Evolutionary conservation across 1,140 invertebrate species (phyloP).

Genomic region (Doryteuthis pealeii): DNA sequence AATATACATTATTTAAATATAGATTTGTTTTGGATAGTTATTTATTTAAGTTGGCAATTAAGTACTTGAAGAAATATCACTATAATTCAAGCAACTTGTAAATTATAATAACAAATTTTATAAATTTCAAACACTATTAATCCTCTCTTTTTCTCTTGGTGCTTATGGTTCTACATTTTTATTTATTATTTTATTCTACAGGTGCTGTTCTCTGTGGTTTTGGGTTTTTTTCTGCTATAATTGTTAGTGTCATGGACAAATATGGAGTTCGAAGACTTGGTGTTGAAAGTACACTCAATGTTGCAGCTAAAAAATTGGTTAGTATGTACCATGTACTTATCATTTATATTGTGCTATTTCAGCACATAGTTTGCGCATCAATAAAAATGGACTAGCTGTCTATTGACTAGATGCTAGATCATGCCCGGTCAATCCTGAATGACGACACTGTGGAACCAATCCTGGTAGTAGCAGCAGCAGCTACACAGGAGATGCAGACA

Average conservation of each 20-base stretch:
- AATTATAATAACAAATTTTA: no score
- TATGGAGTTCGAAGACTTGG: conserved; percentile 55
- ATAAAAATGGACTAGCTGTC: background rate
- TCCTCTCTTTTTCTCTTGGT: no score
- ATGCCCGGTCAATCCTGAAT: background rate
- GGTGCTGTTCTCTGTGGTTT: conserved; percentile 59
- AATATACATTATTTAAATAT: no score
- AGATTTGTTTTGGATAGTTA: no score
- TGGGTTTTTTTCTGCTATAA: conserved; percentile 59
- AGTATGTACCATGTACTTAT: conserved; percentile 8
- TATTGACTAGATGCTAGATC: background rate
- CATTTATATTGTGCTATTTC: background rate
- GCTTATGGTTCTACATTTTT: no score
- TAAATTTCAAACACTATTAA: no score
- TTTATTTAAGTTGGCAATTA: no score
- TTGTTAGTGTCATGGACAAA: conserved; percentile 57
- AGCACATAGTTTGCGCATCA: background rate
- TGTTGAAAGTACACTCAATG: conserved; percentile 43
- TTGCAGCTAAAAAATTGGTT: conserved; percentile 52
- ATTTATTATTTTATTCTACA: conserved; percentile 33
- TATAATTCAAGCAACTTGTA: no score
- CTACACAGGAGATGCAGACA: background rate
- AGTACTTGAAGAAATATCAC: no score
- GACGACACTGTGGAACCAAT: background rate
- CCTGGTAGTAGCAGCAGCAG: background rate